Conservation (phyloP, 2,888 invertebrate species). For the Ichneumon xanthorius region DNA sequence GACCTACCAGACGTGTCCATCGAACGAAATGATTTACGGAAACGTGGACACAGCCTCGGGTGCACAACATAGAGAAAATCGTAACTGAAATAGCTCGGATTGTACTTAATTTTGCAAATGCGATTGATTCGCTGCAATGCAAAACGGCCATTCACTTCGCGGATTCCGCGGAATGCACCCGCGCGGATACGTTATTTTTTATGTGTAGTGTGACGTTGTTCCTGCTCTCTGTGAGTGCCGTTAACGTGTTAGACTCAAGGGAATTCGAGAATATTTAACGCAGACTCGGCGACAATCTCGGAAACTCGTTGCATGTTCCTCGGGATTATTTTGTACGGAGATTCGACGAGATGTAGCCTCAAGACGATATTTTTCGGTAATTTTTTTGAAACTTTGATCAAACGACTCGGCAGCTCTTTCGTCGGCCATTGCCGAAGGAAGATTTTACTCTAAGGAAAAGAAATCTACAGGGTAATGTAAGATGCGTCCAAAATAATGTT, state of each 20-base stretch:
- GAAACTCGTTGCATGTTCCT: neutral
- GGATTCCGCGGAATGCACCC: neutral
- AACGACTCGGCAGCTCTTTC: neutral
- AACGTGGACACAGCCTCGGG: conserved; percentile 76
- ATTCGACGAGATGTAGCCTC: neutral
- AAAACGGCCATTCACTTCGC: neutral
- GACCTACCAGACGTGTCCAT: conserved; percentile 80
- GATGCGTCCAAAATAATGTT: conserved; percentile 4
- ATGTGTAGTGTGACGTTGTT: conserved; percentile 43
- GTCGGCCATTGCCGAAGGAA: neutral
- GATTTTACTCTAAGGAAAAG: neutral
- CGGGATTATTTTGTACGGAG: neutral
- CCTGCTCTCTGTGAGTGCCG: conserved; percentile 22
- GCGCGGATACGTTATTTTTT: conserved; percentile 21
- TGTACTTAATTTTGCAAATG: conserved; percentile 31
- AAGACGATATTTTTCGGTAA: neutral
- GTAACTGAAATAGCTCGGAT: conserved; percentile 70
- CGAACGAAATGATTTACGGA: conserved; percentile 78
- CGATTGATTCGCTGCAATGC: neutral
- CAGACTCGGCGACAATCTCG: neutral
- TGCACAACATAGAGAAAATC: conserved; percentile 73
- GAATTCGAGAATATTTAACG: neutral
- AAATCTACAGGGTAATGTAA: conserved; percentile 2
- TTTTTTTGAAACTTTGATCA: neutral
- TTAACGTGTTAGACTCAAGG: conserved; percentile 10